A percentile compares a stretch with the other conserved stretches of the same genome.
Conservation (phyloP, 2,797 vertebrate genomes). For the Galago senegalensis region DNA sequence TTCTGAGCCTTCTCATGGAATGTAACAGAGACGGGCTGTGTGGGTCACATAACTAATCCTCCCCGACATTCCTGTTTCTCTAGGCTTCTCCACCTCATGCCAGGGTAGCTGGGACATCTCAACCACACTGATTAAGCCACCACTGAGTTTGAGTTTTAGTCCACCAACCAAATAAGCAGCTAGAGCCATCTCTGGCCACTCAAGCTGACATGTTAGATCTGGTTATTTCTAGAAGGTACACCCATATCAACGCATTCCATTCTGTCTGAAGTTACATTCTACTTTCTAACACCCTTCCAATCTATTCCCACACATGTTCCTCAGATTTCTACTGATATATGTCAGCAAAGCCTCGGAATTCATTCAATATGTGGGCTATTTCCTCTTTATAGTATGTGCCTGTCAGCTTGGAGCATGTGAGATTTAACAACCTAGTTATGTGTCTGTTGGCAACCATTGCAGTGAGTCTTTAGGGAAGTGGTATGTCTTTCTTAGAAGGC, state of each 20-base stretch:
- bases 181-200: not conserved
- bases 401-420: not conserved
- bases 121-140: not conserved
- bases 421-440: not conserved
- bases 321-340: not conserved
- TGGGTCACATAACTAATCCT: not conserved
- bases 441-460: not conserved
- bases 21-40: not conserved
- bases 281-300: not conserved
- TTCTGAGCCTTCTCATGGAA: not conserved
- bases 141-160: not conserved
- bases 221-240: not conserved
- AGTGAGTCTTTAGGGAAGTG: not conserved
- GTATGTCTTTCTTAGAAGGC: not conserved
- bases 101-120: not conserved
- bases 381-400: not conserved
- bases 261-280: not conserved
- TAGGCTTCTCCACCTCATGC: not conserved
- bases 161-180: not conserved
- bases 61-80: not conserved
- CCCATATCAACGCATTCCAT: not conserved
- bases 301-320: not conserved
- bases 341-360: not conserved
- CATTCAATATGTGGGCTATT: not conserved
- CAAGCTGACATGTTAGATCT: not conserved